Percentiles rank a stretch among this genome's conserved stretches.
phyloP scores from a whole-genome alignment of 2,888 invertebrate genomes.

The Lacanobia oleracea region DNA sequence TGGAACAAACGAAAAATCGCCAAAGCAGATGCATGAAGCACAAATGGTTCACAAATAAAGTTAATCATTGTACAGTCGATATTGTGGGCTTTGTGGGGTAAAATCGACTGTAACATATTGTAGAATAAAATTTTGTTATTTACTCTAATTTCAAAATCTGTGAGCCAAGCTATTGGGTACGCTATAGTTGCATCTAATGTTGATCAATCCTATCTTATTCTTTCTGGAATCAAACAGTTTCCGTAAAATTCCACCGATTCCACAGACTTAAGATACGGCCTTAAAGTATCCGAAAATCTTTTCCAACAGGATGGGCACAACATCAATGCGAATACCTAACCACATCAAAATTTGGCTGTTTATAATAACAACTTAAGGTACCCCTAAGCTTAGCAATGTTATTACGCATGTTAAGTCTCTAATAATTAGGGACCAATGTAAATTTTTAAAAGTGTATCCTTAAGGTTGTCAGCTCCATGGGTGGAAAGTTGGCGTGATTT shows the following conservation, averaged over 20 bases:
- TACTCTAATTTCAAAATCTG: background rate
- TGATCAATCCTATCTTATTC: background rate
- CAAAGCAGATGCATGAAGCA: too few species aligned
- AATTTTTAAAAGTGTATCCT: constrained; percentile 75
- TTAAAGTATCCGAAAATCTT: background rate
- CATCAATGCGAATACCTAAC: too few species aligned
- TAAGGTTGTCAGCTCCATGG: constrained; percentile 82
- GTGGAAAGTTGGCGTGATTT: constrained; percentile 76
- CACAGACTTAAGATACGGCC: background rate
- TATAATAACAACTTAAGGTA: background rate
- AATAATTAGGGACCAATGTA: background rate
- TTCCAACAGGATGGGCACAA: background rate
- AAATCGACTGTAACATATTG: background rate
- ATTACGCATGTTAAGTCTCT: background rate
- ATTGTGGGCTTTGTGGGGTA: too few species aligned
- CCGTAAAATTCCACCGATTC: background rate
- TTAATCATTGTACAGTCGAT: background rate
- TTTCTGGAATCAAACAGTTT: background rate
- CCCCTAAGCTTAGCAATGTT: background rate
- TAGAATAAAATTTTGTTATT: background rate
- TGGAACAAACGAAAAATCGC: background rate
- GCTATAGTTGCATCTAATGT: background rate
- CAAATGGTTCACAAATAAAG: too few species aligned
- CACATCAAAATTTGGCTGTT: background rate
- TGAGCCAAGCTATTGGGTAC: background rate